These are phyloP conservation scores for Omphaloscelis lunosa DNA, from an alignment of 2,888 invertebrate species.

Conservation along the genomic window DNA sequence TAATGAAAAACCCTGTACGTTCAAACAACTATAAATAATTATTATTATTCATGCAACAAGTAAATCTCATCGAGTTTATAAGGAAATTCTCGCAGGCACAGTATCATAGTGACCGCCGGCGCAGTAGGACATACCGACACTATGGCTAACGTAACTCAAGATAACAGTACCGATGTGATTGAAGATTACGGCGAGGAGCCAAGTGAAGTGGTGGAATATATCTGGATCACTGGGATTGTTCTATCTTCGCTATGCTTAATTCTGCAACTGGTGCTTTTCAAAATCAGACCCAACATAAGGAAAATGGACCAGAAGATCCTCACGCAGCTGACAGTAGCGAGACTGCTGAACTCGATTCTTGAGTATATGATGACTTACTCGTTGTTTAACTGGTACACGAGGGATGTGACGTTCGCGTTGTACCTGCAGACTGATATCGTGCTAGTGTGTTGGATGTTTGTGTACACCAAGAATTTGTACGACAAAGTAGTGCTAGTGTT, in stretches of 20 bases:
- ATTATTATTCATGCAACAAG: too few species aligned
- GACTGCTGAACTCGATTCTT: slow-evolving; percentile 72
- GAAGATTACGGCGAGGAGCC: too few species aligned
- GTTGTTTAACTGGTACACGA: slow-evolving; percentile 13
- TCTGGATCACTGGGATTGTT: slow-evolving; percentile 69
- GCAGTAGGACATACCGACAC: slow-evolving; percentile 6
- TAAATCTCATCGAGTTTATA: too few species aligned
- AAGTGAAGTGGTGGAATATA: not conserved
- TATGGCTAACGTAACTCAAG: slow-evolving; percentile 39
- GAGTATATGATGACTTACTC: slow-evolving; percentile 71
- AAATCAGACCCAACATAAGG: slow-evolving; percentile 72
- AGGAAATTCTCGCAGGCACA: slow-evolving; percentile 15
- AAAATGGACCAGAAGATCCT: slow-evolving; percentile 81
- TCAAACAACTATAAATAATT: too few species aligned
- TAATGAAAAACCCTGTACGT: too few species aligned
- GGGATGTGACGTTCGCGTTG: slow-evolving; percentile 62
- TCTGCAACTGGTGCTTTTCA: slow-evolving; percentile 70
- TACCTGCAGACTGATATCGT: slow-evolving; percentile 79
- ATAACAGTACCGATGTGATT: slow-evolving; percentile 3
- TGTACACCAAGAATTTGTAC: slow-evolving; percentile 82
- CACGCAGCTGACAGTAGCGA: slow-evolving; percentile 76
- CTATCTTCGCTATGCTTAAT: slow-evolving; percentile 72
- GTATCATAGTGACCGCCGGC: slow-evolving; percentile 13
- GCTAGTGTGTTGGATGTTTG: slow-evolving; percentile 79
- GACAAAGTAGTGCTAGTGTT: slow-evolving; percentile 81